Conservation (phyloP, 2,888 invertebrate genomes). For the Odontomyia ornata region DNA sequence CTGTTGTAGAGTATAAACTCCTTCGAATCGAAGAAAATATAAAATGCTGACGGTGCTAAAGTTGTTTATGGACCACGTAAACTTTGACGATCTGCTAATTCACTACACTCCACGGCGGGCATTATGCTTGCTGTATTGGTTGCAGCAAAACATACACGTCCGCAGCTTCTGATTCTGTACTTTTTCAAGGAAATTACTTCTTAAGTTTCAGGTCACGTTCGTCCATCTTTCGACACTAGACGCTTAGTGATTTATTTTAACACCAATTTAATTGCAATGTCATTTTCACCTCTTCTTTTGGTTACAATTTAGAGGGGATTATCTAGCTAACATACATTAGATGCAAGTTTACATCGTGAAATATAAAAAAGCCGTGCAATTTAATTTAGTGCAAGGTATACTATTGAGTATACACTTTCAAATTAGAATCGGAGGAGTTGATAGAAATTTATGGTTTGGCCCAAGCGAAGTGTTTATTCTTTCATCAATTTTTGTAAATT, state of each 20-base stretch:
- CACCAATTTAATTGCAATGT: conserved; percentile 36
- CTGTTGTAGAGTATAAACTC: background rate
- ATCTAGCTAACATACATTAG: too few species aligned
- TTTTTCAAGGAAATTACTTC: background rate
- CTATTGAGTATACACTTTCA: too few species aligned
- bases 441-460: too few species aligned
- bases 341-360: too few species aligned
- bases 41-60: conserved; percentile 1
- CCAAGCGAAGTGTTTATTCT: too few species aligned
- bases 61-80: conserved; percentile 34
- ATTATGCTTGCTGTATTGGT: background rate
- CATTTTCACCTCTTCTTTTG: conserved; percentile 17
- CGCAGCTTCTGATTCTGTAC: background rate
- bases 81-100: conserved; percentile 35
- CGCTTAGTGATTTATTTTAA: conserved; percentile 35
- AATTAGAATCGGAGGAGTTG: too few species aligned
- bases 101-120: background rate
- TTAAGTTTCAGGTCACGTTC: conserved; percentile 38
- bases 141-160: background rate
- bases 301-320: background rate
- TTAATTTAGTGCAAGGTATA: too few species aligned
- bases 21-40: background rate
- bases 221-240: conserved; percentile 22
- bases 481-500: too few species aligned
- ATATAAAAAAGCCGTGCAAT: too few species aligned